These are phyloP conservation scores for Pontoporia blainvillei DNA, from an alignment of 2,113 vertebrate species.

Conservation along the genomic window DNA sequence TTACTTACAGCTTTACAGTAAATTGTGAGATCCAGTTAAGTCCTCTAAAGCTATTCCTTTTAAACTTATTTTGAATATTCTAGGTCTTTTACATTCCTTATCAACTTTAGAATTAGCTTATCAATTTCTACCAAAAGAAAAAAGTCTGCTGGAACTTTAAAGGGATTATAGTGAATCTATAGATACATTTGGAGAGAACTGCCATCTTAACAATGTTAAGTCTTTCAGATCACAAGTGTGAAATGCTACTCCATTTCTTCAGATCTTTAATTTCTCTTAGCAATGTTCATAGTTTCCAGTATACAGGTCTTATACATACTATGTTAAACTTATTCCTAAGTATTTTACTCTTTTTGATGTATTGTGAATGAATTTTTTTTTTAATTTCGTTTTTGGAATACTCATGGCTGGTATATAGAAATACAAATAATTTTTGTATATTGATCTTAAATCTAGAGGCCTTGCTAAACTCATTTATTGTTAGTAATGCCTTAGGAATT, in stretches of 20 bases:
- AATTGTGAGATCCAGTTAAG: not conserved
- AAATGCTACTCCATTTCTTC: not conserved
- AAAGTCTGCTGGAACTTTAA: not conserved
- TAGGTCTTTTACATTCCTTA: not conserved
- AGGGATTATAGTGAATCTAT: not conserved
- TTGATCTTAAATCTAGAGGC: not conserved
- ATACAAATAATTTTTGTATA: not conserved
- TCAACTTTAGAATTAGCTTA: constrained; percentile 1
- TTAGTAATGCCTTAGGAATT: not conserved
- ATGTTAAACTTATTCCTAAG: not conserved
- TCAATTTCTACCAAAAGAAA: not conserved
- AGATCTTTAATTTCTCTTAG: not conserved
- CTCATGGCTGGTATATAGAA: not conserved
- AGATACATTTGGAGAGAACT: not conserved
- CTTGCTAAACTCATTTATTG: not conserved
- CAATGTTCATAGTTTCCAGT: not conserved
- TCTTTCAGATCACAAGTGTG: not conserved
- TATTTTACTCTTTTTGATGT: not conserved
- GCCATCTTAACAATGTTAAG: not conserved
- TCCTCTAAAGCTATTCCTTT: not conserved
- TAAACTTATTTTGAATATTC: not conserved
- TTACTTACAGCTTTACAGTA: not conserved
- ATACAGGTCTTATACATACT: not conserved
- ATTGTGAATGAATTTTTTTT: not conserved
- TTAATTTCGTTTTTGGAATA: not conserved